A percentile compares a stretch with the other conserved stretches of the same genome.
Conservation (phyloP, 2,888 invertebrate genomes). For the Lasioglossum lativentre region DNA sequence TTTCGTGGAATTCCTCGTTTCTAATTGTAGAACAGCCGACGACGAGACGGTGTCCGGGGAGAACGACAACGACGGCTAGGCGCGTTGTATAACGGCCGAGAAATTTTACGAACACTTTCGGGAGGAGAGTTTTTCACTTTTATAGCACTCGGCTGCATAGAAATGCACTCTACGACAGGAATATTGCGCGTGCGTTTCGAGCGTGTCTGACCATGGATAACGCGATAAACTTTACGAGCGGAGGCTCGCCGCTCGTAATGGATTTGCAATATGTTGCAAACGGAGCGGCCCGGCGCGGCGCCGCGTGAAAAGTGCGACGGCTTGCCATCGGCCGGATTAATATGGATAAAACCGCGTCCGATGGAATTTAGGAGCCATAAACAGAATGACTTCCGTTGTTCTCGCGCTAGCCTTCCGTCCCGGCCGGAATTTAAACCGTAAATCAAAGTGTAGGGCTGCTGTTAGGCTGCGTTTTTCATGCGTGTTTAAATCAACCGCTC, state of each 20-base stretch:
- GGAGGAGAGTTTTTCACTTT: constrained; percentile 69
- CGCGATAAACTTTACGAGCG: constrained; percentile 74
- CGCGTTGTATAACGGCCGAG: constrained; percentile 11
- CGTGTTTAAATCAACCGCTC: neutral
- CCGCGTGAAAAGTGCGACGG: constrained; percentile 66
- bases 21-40: neutral
- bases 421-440: neutral
- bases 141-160: constrained; percentile 65
- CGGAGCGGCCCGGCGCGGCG: constrained; percentile 50
- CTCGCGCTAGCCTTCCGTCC: constrained; percentile 4
- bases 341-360: constrained; percentile 56
- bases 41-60: neutral
- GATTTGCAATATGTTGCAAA: constrained; percentile 74
- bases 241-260: constrained; percentile 67
- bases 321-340: constrained; percentile 68
- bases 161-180: constrained; percentile 67
- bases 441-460: neutral
- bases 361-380: constrained; percentile 41
- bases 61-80: neutral
- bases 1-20: neutral
- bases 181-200: constrained; percentile 69
- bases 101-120: constrained; percentile 61
- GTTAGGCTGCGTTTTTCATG: neutral
- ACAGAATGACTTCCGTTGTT: constrained; percentile 31
- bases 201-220: constrained; percentile 71